These are phyloP conservation scores for Aleiodes alternator DNA, from an alignment of 2,888 invertebrate genomes.

Conservation along the genomic window DNA sequence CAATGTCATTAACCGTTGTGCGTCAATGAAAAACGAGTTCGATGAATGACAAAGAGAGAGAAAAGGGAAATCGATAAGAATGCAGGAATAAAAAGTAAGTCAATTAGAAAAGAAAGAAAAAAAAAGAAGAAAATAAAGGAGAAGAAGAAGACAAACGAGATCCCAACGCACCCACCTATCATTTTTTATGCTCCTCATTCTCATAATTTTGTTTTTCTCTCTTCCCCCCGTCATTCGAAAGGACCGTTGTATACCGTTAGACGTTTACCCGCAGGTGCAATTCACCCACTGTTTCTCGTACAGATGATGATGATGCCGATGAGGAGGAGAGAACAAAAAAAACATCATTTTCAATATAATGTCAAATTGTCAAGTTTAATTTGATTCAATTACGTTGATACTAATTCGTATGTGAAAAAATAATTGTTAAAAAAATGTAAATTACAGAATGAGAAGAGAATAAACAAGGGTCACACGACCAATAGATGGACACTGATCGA, in stretches of 20 bases:
- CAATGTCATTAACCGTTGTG: conserved; percentile 36
- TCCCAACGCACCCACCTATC: conserved; percentile 28
- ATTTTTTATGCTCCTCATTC: conserved; percentile 30
- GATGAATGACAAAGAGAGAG: conserved; percentile 10
- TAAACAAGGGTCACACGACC: too few relatives aligned
- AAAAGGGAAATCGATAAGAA: conserved; percentile 37
- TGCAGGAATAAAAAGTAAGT: conserved; percentile 17
- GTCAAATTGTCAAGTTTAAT: neutral
- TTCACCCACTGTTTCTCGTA: conserved; percentile 13
- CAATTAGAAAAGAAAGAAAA: conserved; percentile 2
- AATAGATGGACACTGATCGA: too few relatives aligned
- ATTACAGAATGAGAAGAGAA: neutral
- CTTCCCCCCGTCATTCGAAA: neutral
- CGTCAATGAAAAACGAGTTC: conserved; percentile 32
- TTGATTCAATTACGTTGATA: conserved; percentile 6
- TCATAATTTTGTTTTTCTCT: conserved; percentile 14
- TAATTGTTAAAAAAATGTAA: neutral
- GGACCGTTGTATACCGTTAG: conserved; percentile 35
- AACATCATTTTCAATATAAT: neutral
- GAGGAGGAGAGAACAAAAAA: neutral
- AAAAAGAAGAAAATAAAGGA: conserved; percentile 15
- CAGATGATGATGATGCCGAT: neutral
- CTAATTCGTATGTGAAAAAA: neutral
- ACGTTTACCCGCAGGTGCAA: conserved; percentile 27
- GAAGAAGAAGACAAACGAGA: conserved; percentile 6